Conservation (phyloP, 2,113 vertebrate species). For the Dicrurus megarhynchus region DNA sequence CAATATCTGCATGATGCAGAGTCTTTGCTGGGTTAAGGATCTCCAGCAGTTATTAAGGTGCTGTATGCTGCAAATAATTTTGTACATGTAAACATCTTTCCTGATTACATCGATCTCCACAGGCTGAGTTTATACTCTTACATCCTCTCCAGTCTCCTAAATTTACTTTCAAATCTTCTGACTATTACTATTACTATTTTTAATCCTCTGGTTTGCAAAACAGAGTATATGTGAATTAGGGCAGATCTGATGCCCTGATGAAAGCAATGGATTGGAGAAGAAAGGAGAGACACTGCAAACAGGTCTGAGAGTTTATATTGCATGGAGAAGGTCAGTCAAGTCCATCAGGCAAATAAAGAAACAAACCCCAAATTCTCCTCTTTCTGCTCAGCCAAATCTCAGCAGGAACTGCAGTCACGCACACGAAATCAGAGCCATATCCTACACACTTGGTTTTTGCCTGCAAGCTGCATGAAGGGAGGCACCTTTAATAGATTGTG, state of each 20-base stretch:
- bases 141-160: background rate
- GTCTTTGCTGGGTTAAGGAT: background rate
- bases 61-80: background rate
- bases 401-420: background rate
- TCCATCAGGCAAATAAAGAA: background rate
- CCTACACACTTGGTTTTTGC: background rate
- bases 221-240: background rate
- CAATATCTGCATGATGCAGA: background rate
- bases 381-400: background rate
- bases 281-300: background rate
- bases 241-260: background rate
- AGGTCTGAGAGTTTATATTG: background rate
- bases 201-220: conserved; percentile 9
- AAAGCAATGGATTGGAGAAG: background rate
- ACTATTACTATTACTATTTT: background rate
- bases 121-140: background rate
- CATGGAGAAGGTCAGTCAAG: background rate
- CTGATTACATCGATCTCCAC: background rate
- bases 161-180: background rate
- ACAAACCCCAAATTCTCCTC: background rate
- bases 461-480: background rate
- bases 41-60: background rate
- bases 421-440: background rate
- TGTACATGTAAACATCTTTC: background rate
- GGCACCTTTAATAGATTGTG: background rate